Conservation (phyloP, 2,113 vertebrate genomes). For the Lontra canadensis region DNA sequence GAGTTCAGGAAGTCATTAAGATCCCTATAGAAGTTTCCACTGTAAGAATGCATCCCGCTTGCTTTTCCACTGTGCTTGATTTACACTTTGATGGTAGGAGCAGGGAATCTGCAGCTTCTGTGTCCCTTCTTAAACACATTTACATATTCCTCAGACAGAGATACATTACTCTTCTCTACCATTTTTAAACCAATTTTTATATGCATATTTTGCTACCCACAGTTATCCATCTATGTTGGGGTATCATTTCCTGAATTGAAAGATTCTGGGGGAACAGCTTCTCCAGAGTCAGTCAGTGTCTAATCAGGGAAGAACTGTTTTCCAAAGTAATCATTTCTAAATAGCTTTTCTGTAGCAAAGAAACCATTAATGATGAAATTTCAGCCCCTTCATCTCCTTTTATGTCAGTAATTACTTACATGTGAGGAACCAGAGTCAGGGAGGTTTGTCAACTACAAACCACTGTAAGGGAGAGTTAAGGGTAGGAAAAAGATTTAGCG, state of each 20-base stretch:
- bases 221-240: neutral
- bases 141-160: neutral
- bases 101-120: neutral
- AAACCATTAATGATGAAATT: conserved; percentile 60
- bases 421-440: conserved; percentile 29
- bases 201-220: neutral
- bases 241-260: conserved; percentile 34
- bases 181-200: neutral
- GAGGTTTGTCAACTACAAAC: conserved; percentile 35
- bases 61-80: neutral
- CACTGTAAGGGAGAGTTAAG: conserved; percentile 54
- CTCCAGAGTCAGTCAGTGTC: neutral
- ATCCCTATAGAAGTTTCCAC: neutral
- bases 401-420: conserved; percentile 62
- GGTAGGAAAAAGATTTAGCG: conserved; percentile 58
- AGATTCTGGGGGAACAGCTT: neutral
- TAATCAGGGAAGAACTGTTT: conserved; percentile 58
- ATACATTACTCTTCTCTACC: neutral
- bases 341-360: conserved; percentile 60
- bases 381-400: conserved; percentile 45
- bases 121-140: neutral
- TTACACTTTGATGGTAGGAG: neutral
- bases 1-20: neutral
- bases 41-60: neutral
- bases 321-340: conserved; percentile 66